These are phyloP conservation scores for Helleia helle DNA, from an alignment of 2,888 invertebrate genomes.

Conservation along the genomic window DNA sequence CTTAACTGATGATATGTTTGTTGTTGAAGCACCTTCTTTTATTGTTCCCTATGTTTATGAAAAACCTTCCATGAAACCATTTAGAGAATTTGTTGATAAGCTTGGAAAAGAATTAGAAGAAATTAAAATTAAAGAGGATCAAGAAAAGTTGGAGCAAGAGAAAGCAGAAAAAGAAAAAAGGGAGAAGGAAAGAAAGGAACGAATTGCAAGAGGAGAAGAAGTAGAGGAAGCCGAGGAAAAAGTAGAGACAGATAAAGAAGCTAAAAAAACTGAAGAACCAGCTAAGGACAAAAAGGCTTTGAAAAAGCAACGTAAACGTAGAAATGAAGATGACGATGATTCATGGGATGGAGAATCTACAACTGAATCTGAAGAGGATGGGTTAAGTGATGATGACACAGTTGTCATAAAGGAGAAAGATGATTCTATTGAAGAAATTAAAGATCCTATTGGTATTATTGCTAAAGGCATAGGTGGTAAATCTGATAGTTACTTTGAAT, in stretches of 20 bases:
- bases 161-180: slow-evolving; percentile 45
- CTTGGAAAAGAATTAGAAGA: slow-evolving; percentile 77
- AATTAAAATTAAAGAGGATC: slow-evolving; percentile 50
- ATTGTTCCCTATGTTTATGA: slow-evolving; percentile 96
- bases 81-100: slow-evolving; percentile 82
- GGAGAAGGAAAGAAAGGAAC: slow-evolving; percentile 59
- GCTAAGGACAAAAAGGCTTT: slow-evolving; percentile 42
- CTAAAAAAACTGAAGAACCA: slow-evolving; percentile 26
- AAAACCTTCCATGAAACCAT: slow-evolving; percentile 87
- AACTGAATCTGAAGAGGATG: slow-evolving; percentile 68
- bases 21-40: slow-evolving; percentile 93
- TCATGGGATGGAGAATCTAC: slow-evolving; percentile 76
- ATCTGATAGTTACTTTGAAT: slow-evolving; percentile 86
- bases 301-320: slow-evolving; percentile 45
- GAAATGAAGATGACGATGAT: slow-evolving; percentile 70
- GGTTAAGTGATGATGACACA: slow-evolving; percentile 56
- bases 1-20: slow-evolving; percentile 93
- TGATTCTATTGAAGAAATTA: slow-evolving; percentile 67
- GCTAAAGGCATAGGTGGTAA: slow-evolving; percentile 63
- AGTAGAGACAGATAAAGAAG: slow-evolving; percentile 18
- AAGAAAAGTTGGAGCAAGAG: slow-evolving; percentile 45
- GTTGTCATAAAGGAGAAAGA: slow-evolving; percentile 74
- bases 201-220: slow-evolving; percentile 42
- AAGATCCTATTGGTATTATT: slow-evolving; percentile 54
- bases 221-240: slow-evolving; percentile 29